These are phyloP conservation scores for Fissipunctia ypsillon DNA, from an alignment of 2,888 invertebrate genomes.

Conservation along the genomic window DNA sequence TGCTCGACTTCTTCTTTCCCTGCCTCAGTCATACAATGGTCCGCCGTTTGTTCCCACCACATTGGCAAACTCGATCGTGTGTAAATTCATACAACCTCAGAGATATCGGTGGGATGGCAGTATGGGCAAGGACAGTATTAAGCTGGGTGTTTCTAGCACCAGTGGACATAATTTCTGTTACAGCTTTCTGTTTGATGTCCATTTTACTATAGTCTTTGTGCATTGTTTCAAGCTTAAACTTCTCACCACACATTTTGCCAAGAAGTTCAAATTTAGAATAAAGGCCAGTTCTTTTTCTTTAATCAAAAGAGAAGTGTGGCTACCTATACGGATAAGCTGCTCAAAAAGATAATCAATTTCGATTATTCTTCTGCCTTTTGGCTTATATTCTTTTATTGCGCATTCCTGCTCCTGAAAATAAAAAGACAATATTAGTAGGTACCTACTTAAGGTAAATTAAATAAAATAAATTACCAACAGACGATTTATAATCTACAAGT, in stretches of 20 bases:
- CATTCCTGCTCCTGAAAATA: not conserved
- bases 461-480: not conserved
- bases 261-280: not conserved
- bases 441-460: not conserved
- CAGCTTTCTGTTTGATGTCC: slow-evolving; percentile 1
- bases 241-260: not conserved
- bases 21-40: no score
- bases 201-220: not conserved
- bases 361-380: not conserved
- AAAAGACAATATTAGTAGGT: not conserved
- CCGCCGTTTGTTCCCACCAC: not conserved
- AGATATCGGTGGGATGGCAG: not conserved
- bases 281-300: not conserved
- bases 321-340: not conserved
- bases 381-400: not conserved
- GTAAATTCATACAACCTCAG: not conserved
- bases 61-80: not conserved
- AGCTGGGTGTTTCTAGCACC: not conserved
- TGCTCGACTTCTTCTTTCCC: no score
- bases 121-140: not conserved
- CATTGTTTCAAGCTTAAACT: not conserved
- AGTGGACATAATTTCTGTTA: not conserved
- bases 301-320: not conserved
- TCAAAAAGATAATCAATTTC: not conserved
- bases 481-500: not conserved